phyloP scores from a whole-genome alignment of 2,888 invertebrate species.

The Drosophila borborema region DNA sequence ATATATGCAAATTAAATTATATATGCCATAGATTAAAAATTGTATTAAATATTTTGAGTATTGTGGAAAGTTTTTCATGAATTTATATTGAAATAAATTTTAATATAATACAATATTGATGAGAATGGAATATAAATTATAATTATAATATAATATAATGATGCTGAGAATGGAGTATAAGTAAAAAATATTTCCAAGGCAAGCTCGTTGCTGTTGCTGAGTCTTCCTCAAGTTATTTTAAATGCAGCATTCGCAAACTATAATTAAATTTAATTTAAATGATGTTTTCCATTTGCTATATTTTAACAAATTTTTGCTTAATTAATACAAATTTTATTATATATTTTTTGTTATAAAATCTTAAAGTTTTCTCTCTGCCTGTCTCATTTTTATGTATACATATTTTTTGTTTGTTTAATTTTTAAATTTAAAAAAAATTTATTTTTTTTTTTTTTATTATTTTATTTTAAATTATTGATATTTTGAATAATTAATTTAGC shows the following conservation, averaged over 20 bases:
- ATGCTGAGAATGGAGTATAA: neutral
- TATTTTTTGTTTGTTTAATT: neutral
- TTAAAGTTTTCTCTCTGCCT: too few relatives aligned
- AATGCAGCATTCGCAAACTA: too few relatives aligned
- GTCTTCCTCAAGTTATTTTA: neutral
- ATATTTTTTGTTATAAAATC: too few relatives aligned
- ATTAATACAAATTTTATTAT: neutral
- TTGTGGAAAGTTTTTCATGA: neutral
- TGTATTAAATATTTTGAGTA: neutral
- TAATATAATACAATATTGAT: neutral
- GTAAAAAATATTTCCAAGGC: neutral
- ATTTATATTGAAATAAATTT: neutral
- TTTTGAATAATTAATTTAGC: neutral
- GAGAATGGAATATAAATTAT: neutral
- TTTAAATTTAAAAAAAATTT: too few relatives aligned
- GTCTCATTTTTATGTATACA: neutral
- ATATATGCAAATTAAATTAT: neutral
- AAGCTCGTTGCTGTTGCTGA: neutral
- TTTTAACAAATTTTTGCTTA: neutral
- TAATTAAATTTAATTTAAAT: too few relatives aligned
- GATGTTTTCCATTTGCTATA: neutral
- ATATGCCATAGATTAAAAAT: neutral
- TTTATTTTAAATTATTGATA: too few relatives aligned
- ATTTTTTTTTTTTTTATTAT: too few relatives aligned
- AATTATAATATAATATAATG: neutral